Conservation (phyloP, 1,140 invertebrate genomes). For the Helicoverpa zea region DNA sequence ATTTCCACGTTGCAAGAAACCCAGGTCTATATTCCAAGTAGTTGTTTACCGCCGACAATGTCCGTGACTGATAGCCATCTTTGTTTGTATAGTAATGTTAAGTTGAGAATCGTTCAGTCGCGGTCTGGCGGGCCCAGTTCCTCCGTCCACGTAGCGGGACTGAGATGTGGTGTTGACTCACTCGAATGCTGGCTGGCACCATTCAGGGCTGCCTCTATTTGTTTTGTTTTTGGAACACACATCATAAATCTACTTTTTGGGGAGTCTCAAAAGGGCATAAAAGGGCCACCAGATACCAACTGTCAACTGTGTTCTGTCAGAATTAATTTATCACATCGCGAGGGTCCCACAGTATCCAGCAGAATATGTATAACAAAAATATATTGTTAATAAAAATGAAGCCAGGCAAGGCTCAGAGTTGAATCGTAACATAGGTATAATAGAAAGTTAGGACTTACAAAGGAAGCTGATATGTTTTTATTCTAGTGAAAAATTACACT, state of each 20-base stretch:
- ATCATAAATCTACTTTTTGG: no score
- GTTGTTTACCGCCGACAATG: slow-evolving; percentile 10
- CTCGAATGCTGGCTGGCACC: neutral
- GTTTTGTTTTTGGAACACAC: neutral
- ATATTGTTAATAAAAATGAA: no score
- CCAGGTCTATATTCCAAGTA: neutral
- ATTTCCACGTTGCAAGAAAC: neutral
- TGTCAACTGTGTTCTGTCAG: no score
- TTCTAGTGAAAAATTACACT: no score
- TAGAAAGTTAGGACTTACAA: no score
- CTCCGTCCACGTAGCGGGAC: slow-evolving; percentile 50
- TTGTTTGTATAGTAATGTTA: slow-evolving; percentile 48
- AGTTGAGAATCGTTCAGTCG: slow-evolving; percentile 53
- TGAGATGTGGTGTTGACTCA: slow-evolving; percentile 50
- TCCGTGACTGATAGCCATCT: slow-evolving; percentile 37
- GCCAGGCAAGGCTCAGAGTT: no score
- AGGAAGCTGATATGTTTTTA: no score
- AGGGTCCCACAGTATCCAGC: no score
- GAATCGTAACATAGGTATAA: no score
- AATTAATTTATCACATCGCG: no score
- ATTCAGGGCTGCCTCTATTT: slow-evolving; percentile 26
- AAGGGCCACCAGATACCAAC: neutral
- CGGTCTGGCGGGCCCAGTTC: slow-evolving; percentile 46
- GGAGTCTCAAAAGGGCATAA: neutral
- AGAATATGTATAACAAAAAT: no score